These are phyloP conservation scores for Paramormyrops kingsleyae DNA, from an alignment of 2,113 vertebrate species.

Conservation along the genomic window DNA sequence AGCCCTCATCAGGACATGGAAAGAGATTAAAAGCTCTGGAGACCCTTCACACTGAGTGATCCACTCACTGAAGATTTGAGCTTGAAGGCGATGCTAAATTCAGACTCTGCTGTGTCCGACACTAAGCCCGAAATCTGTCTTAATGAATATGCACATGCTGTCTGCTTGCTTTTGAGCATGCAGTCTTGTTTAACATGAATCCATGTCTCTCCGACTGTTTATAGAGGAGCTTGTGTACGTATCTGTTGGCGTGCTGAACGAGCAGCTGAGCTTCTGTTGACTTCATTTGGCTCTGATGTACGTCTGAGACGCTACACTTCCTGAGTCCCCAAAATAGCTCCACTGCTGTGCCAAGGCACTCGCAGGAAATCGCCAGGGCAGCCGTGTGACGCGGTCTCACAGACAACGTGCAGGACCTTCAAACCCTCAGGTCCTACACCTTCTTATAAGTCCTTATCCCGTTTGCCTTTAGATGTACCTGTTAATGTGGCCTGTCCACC, in stretches of 20 bases:
- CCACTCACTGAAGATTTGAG: background rate
- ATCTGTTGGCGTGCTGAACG: background rate
- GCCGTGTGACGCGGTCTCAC: background rate
- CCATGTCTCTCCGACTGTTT: background rate
- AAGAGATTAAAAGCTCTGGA: conserved; percentile 24
- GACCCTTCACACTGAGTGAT: conserved; percentile 21
- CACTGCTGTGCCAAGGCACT: background rate
- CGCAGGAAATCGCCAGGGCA: background rate
- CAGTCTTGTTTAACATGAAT: background rate
- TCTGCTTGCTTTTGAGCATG: background rate
- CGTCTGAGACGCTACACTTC: background rate
- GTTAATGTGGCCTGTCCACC: background rate
- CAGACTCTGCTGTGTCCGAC: background rate
- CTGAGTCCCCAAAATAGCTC: background rate
- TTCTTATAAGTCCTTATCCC: background rate
- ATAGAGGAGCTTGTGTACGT: background rate
- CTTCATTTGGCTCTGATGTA: background rate
- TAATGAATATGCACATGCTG: background rate
- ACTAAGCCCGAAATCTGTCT: background rate
- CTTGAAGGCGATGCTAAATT: background rate
- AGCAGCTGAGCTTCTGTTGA: background rate
- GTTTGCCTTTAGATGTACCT: background rate
- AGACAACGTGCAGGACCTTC: background rate
- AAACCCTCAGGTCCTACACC: background rate
- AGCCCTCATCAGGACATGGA: conserved; percentile 28